Percentiles rank a stretch among this genome's conserved stretches.
Conservation (phyloP, 2,888 invertebrate genomes). For the Gastracanthus pulcherrimus region DNA sequence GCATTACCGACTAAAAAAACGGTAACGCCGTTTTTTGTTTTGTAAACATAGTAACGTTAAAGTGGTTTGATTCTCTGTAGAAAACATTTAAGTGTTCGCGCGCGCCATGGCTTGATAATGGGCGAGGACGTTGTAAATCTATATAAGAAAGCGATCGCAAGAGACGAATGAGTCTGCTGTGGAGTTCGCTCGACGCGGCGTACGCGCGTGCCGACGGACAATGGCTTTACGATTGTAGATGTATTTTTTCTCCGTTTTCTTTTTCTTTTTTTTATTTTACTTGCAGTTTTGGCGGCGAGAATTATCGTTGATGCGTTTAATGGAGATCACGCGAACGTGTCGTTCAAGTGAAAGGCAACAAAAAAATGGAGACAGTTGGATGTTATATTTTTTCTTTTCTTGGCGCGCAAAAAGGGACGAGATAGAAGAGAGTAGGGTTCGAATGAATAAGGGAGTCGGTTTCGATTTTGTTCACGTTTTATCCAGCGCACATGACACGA, state of each 20-base stretch:
- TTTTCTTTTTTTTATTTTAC: conserved; percentile 23
- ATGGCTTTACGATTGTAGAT: not conserved
- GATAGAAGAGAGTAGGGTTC: not conserved
- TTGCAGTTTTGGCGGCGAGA: conserved; percentile 23
- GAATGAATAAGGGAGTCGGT: not conserved
- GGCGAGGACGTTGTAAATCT: conserved; percentile 8
- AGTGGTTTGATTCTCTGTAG: conserved; percentile 47
- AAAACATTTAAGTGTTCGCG: conserved; percentile 29
- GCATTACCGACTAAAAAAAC: not conserved
- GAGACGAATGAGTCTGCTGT: conserved; percentile 14
- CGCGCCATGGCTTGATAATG: not conserved
- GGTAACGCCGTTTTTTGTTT: not conserved
- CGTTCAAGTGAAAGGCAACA: not conserved
- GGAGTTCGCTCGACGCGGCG: conserved; percentile 20
- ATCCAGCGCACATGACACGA: not conserved
- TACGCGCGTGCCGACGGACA: conserved; percentile 20
- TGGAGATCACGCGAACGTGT: not conserved
- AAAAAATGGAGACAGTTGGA: not conserved
- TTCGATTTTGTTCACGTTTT: conserved; percentile 24
- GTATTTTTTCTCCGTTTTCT: conserved; percentile 37
- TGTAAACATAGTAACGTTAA: not conserved
- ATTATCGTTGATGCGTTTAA: conserved; percentile 21
- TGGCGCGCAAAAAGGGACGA: not conserved
- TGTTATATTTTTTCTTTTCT: conserved; percentile 5
- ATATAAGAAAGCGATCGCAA: not conserved